Conservation (phyloP, 2,797 vertebrate species). For the Cyclura pinguis region DNA sequence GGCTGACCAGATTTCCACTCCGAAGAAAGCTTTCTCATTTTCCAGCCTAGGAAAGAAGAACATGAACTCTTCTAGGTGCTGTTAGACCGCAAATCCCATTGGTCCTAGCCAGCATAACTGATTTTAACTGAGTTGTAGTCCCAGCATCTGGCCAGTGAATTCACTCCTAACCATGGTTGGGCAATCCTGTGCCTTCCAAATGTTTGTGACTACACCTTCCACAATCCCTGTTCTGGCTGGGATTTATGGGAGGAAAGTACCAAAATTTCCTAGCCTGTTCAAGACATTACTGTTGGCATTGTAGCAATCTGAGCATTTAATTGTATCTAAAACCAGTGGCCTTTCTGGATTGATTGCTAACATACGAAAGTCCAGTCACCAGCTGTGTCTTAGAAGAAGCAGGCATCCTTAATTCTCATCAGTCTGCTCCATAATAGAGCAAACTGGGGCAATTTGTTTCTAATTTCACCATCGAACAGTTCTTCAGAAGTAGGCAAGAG, state of each 20-base stretch:
- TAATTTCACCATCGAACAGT: not conserved
- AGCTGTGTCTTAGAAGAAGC: not conserved
- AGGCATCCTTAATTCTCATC: not conserved
- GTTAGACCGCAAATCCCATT: too few relatives aligned
- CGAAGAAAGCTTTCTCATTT: not conserved
- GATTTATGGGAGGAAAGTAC: not conserved
- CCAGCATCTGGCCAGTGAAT: too few relatives aligned
- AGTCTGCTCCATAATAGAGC: not conserved
- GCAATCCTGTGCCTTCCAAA: not conserved
- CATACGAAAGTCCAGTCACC: not conserved
- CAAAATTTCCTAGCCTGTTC: not conserved
- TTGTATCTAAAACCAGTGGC: not conserved
- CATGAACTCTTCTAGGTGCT: too few relatives aligned
- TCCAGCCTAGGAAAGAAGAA: too few relatives aligned
- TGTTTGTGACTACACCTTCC: not conserved
- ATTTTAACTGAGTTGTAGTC: too few relatives aligned
- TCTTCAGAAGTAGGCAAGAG: not conserved
- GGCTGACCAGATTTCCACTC: not conserved
- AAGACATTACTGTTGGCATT: conserved; percentile 6
- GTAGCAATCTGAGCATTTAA: conserved; percentile 2
- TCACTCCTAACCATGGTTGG: not conserved
- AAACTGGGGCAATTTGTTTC: too few relatives aligned
- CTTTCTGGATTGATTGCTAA: not conserved
- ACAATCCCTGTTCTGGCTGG: not conserved
- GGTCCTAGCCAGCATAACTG: too few relatives aligned